Base-by-base conservation (phyloP, 92 coral and sea anemone species). In the Pocillopora meandrina region DNA sequence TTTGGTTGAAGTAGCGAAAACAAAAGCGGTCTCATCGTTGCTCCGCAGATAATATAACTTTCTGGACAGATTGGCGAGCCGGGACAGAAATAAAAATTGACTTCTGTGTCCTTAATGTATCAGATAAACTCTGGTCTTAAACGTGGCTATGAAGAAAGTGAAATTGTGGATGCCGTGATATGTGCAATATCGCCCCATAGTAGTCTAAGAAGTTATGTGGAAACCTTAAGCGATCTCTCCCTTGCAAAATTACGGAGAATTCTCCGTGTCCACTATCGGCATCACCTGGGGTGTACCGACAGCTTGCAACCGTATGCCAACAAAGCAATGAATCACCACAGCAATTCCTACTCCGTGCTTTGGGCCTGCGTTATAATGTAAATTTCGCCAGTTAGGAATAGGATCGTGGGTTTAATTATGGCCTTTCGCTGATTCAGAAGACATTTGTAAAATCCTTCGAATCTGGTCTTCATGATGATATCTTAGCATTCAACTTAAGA, bases 321-420 rank as follows among this genome's bases (percentile, higher is more conserved):
- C 78, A 79, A 31, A 59, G 62, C 59, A 72, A 47, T 14, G 89
- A 86, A 21, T 77, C 76, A 15, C 90, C 77, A 1, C 92, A 92
- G 62, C 88, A 89, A 73, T 89, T 89, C 75, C 56, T 92, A 34
- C 79, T 89, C 72, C 75, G 89, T 21, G 79, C 78, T 0, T 23
- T 92, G 70, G 92, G 86, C 73, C 77, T 81, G 84, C 85, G 92
- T 13, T 82, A 89, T 74, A 86, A 92, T 33, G 95, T 89, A 14
- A 23, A 77, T 10, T 89, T 89, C 56, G 90, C 95, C 71, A 85
- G 92, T 65, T 89, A 85, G 80, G 93, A 92, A 56, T 92, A 86
- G 8, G 88, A 90, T 86, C 80, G 93, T 34, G 91, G 87, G 64
- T 87, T 89, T 67, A 87, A 78, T 77, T 90, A 92, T 84, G 92